Evolutionary conservation across 2,888 invertebrate species (phyloP), one percentile per base, ranked within the genome.

Genomic region (Hofmannophila pseudospretella): DNA sequence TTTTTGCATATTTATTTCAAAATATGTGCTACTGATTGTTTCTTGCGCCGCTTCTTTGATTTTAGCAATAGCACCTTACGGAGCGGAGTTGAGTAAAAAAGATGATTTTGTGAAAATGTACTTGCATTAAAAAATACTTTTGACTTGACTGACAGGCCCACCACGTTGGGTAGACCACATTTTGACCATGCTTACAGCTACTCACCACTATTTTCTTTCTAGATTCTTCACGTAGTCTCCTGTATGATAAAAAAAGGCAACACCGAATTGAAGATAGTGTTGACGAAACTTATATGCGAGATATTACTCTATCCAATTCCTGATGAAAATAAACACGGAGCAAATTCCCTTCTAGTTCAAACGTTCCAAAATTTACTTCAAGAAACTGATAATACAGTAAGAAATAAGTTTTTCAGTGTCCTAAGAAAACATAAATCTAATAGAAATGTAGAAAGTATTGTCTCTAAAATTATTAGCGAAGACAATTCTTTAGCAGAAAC

Each of bases 141-240:
- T n/a, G n/a, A n/a, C n/a, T n/a, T n/a, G n/a, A n/a, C n/a, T n/a
- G n/a, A n/a, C n/a, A n/a, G n/a, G n/a, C n/a, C n/a, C n/a, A n/a
- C n/a, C n/a, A n/a, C n/a, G n/a, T n/a, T n/a, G n/a, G n/a, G n/a
- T n/a, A n/a, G n/a, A n/a, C n/a, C n/a, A n/a, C n/a, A n/a, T n/a
- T n/a, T n/a, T n/a, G n/a, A n/a, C n/a, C n/a, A n/a, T n/a, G n/a
- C n/a, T n/a, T n/a, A n/a, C n/a, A 16, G 8, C 8, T 26, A 14
- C 14, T 11, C 20, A 27, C 2, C 9, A 11, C n/a, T 3, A 27
- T 27, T 10, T 27, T 11, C 27, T 27, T 27, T 27, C 3, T 49
- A 85, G 84, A 57, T 80, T 20, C 54, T 77, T 8, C 70, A 75
- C 38, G 51, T 64, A 1, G 58, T 76, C 14, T 58, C 62, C 10